Base-by-base conservation (phyloP, 2,113 vertebrate species). In the Hypocryptadius cinnamomeus region DNA sequence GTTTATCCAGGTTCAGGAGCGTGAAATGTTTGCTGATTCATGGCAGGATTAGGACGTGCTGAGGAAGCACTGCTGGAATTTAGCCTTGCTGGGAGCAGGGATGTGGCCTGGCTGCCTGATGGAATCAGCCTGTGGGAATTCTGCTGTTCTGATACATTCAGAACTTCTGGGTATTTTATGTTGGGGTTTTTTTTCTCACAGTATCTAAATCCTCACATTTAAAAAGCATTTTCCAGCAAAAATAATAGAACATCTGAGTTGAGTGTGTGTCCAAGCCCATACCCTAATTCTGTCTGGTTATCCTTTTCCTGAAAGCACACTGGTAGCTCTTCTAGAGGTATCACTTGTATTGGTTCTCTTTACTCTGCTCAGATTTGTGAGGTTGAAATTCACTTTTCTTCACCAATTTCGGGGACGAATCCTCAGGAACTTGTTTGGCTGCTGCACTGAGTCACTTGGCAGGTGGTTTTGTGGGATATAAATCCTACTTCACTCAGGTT, bases 61-160 rank as follows among this genome's bases (percentile, higher is more conserved):
- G 90, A 79, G 84, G 90, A 84, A 87, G 90, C 83, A 61, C 13
- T 3, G 11, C 72, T 92, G 80, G 72, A 48, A 53, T 89, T 94
- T 4, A 11, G 76, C 17, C 18, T 24, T 37, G 39, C 6, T 50
- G 61, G 13, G 79, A 82, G 48, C 82, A 48, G 5, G 15, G 70
- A 21, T 4, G 64, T 35, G 54, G 73, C 54, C 54, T 24, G 76
- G 39, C 61, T 61, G 51, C 37, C 8, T 47, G 79, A 18, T 81
- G 79, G 39, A 24, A 22, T 61, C 61, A 9, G 61, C 3, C 2
- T 28, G 2, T 1, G 4, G 35, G 18, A 18, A 28, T 60, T 73
- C 64, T 5, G 0, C 73, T 7, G 0, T 28, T 50, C 45, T 47
- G 33, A 24, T 50, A 1, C 1, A 5, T 8, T 50, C 53, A 4